phyloP scores from a whole-genome alignment of 2,113 vertebrate genomes.

The Ranitomeya variabilis region DNA sequence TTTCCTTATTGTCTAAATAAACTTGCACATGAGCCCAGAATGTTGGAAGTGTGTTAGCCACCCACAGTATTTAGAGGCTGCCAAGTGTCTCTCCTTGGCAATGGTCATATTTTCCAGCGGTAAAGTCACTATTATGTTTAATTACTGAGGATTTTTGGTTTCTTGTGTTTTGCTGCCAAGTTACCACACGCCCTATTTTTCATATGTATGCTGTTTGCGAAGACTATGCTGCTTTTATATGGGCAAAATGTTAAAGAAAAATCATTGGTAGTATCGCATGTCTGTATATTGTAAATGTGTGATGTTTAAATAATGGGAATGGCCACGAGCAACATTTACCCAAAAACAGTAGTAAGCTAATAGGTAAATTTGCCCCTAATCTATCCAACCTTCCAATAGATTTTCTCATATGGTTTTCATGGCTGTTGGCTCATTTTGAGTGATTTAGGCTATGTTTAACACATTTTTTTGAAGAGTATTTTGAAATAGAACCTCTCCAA shows the following conservation, averaged over 20 bases:
- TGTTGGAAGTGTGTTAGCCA: constrained; percentile 19
- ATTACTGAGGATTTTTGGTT: constrained; percentile 17
- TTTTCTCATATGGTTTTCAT: no score
- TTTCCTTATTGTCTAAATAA: background rate
- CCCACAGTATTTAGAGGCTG: constrained; percentile 19
- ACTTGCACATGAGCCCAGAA: background rate
- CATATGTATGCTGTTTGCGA: background rate
- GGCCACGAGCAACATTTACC: no score
- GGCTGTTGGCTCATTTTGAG: no score
- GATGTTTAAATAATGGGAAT: background rate
- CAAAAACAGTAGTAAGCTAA: background rate
- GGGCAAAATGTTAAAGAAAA: background rate
- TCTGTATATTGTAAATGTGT: background rate
- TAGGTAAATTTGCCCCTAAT: no score
- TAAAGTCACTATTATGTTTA: constrained; percentile 35
- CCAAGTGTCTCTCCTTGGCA: background rate
- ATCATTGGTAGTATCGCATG: background rate
- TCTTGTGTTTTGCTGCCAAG: constrained; percentile 26
- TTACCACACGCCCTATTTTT: constrained; percentile 6
- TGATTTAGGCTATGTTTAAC: no score
- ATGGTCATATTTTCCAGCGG: constrained; percentile 36
- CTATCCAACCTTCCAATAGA: no score
- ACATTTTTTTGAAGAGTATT: no score
- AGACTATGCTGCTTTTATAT: background rate
- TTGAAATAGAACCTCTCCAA: no score